Evolutionary conservation across 53 echinoderm and acorn worm species (phyloP).

Genomic region (Paracentrotus lividus): DNA sequence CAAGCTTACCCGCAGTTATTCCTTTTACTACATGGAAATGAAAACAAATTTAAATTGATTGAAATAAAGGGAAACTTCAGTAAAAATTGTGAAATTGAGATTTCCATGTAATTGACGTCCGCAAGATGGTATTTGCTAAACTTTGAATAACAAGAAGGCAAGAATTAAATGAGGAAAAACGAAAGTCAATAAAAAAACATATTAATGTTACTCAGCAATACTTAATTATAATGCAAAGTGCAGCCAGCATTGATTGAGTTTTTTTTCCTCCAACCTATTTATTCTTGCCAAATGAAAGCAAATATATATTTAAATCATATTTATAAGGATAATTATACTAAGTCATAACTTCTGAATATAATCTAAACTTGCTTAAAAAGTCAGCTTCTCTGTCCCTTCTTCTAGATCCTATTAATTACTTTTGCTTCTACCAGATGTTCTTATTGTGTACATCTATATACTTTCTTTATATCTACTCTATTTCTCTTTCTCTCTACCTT

Average conservation of each 20-base stretch:
- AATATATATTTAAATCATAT: background rate
- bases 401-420: background rate
- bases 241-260: background rate
- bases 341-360: background rate
- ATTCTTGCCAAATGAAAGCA: slow-evolving; percentile 15
- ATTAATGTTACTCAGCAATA: background rate
- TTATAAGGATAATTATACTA: background rate
- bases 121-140: too few relatives aligned
- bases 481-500: slow-evolving; percentile 5
- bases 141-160: background rate
- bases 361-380: background rate
- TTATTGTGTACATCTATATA: background rate
- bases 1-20: too few relatives aligned
- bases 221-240: too few relatives aligned
- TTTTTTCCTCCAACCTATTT: background rate
- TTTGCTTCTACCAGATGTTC: background rate
- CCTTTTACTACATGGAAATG: too few relatives aligned
- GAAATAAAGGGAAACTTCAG: too few relatives aligned
- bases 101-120: too few relatives aligned
- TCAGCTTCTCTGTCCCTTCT: background rate
- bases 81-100: too few relatives aligned
- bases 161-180: background rate
- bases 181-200: background rate
- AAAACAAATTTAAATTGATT: too few relatives aligned
- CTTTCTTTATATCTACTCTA: background rate